Base-by-base conservation (phyloP, 1,140 invertebrate species). In the Cardiocondyla obscurior region DNA sequence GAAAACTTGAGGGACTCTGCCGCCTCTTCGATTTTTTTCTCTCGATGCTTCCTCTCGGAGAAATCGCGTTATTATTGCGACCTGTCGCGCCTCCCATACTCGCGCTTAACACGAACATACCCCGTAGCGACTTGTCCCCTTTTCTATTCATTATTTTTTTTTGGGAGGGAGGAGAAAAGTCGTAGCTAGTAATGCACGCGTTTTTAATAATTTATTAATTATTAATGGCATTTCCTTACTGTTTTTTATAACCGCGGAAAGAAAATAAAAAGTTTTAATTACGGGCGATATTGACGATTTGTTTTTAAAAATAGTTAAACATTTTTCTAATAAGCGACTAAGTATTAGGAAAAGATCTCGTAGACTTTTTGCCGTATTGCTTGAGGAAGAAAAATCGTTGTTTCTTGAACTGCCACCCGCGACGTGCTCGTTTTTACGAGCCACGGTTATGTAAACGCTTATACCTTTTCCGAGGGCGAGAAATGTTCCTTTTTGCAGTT, bases 1-100 rank as follows among this genome's bases (percentile, higher is more conserved):
- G 84, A 86, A 90, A 89, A 90, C 81, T 90, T 88, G 46, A 51
- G 53, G 53, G 14, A 65, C 42, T 42, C 44, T 46, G 60, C 33
- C 46, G 30, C 39, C 49, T 25, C 69, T 44, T 64, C 60, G 65
- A 69, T 74, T 81, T 86, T 58, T 86, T 83, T 33, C 49, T 30
- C 22, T 19, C 39, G 25, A 30, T 58, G 49, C 73, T 85, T 14
- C 33, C 46, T 30, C 57, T 46, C 53, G 7, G 70, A 81, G 55
- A 81, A 72, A 84, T 85, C 73, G 1, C 69, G 28, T 42, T 62
- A 69, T 49, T 46, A 51, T 55, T 22, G 79, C 64, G 72, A 85
- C 53, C 70, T 57, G 49, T 53, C 49, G 49, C 64, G 28, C 55
- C 44, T 60, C 53, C 44, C 44, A 5, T 36, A 42, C 51, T 25